A percentile compares a stretch with the other conserved stretches of the same genome.
These are phyloP conservation scores for Lydus trimaculatus DNA, from an alignment of 2,888 invertebrate genomes.

Conservation along the genomic window DNA sequence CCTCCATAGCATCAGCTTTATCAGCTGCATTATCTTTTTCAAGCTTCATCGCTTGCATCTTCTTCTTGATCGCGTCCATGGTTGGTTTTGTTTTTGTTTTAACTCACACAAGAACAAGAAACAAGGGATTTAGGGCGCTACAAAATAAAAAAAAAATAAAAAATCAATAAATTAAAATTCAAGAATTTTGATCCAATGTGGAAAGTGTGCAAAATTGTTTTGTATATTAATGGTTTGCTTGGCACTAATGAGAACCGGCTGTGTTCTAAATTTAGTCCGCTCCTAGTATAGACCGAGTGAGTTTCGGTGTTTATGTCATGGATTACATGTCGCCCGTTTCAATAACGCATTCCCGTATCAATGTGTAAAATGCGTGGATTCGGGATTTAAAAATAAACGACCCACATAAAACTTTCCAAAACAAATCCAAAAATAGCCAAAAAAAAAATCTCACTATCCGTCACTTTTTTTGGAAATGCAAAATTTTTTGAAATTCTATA, in stretches of 20 bases:
- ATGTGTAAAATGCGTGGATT: not conserved
- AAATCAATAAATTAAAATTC: not conserved
- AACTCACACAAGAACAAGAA: slow-evolving; percentile 51
- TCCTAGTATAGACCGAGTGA: slow-evolving; percentile 39
- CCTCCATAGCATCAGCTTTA: slow-evolving; percentile 96
- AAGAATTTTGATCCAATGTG: not conserved
- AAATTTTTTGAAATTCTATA: not conserved
- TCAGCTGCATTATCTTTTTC: slow-evolving; percentile 99
- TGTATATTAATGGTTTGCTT: not conserved
- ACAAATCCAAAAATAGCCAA: not conserved
- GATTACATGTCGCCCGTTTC: not conserved
- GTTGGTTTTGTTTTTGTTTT: slow-evolving; percentile 67
- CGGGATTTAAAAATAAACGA: slow-evolving; percentile 27
- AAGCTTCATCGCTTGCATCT: slow-evolving; percentile 99
- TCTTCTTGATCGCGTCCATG: slow-evolving; percentile 99
- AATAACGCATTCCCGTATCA: not conserved
- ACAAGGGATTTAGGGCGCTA: not conserved
- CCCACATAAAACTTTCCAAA: slow-evolving; percentile 17
- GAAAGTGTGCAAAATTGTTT: not conserved
- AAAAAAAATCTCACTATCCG: not conserved
- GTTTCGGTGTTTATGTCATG: slow-evolving; percentile 26
- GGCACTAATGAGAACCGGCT: slow-evolving; percentile 11
- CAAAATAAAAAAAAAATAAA: not conserved
- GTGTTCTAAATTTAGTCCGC: slow-evolving; percentile 36
- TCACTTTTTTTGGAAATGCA: not conserved